Percentiles rank a stretch among this genome's conserved stretches.
These are phyloP conservation scores for Sarcophaga subvicina DNA, from an alignment of 2,888 invertebrate genomes.

Conservation along the genomic window DNA sequence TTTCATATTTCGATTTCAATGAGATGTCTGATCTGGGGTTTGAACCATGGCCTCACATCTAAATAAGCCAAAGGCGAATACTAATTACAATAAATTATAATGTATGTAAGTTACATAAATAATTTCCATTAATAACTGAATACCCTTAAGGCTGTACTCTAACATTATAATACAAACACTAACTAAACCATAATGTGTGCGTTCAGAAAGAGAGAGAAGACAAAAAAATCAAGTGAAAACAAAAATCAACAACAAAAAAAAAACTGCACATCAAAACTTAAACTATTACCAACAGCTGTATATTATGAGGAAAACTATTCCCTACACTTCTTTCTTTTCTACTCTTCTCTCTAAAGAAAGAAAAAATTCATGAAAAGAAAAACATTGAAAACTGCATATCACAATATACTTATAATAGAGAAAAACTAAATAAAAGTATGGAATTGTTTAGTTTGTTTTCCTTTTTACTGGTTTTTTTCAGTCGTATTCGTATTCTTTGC, in stretches of 20 bases:
- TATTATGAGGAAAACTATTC: slow-evolving; percentile 25
- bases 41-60: too few species aligned
- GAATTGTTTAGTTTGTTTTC: slow-evolving; percentile 8
- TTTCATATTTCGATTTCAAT: too few species aligned
- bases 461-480: too few species aligned
- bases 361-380: neutral
- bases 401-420: slow-evolving; percentile 31
- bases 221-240: slow-evolving; percentile 18
- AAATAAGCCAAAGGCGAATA: too few species aligned
- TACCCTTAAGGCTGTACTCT: neutral
- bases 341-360: neutral
- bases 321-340: slow-evolving; percentile 21
- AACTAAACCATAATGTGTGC: slow-evolving; percentile 50
- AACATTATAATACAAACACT: slow-evolving; percentile 33
- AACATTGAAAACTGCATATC: slow-evolving; percentile 43
- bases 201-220: neutral
- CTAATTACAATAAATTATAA: too few species aligned
- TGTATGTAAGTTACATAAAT: too few species aligned
- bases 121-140: neutral
- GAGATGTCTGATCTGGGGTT: too few species aligned
- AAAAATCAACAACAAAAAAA: neutral
- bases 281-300: slow-evolving; percentile 63
- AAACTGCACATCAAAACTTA: slow-evolving; percentile 59
- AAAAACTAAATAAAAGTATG: slow-evolving; percentile 41
- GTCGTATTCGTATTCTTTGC: neutral